Base-by-base conservation (phyloP, 2,888 invertebrate species). In the Plagodis pulveraria region DNA sequence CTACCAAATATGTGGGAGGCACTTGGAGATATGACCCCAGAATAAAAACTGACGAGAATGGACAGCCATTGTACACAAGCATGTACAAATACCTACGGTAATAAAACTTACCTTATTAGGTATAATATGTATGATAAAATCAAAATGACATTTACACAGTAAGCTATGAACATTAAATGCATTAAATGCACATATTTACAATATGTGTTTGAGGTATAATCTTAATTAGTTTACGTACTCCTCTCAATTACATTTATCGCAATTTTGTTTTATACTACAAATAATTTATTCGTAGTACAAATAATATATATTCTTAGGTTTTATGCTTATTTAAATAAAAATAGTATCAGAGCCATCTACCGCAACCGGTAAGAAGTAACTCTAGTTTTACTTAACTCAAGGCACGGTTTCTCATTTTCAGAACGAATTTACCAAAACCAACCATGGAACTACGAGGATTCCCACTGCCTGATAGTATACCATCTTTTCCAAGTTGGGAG, bases 61-160 rank as follows among this genome's bases (percentile, higher is more conserved):
- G 95, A 0, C 66, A 91, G 8, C 94, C 94, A 0, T 77, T 95
- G 10, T 94, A 94, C 73, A 94, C 95, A 5, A 95, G 95, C 87
- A 95, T 96, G 95, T 96, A 96, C 72, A 94, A 93, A 74, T 90
- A 94, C 77, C 87, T 96, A 65, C 94, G 94, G 96, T 96, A 83
- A 72, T 78, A 70, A 54, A 6, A 22, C 42, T 8, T 12, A 41
- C 41, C 9, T 6, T 41, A 41, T 36, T 36, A 22, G 1, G 22
- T 22, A 22, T 22, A 22, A 2, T 22, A 4, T 22, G 22, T 22
- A 22, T 36, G 36, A 36, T 36, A 36, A 36, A 22, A 36, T 36
- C 36, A 36, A 36, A 36, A 8, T 36, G 36, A 6, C 33, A 33
- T 10, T 36, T 43, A 51, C 43, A 6, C n/a, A 34, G 36, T 0